These are phyloP conservation scores for Mola mola DNA, from an alignment of 2,113 vertebrate species.

Conservation along the genomic window DNA sequence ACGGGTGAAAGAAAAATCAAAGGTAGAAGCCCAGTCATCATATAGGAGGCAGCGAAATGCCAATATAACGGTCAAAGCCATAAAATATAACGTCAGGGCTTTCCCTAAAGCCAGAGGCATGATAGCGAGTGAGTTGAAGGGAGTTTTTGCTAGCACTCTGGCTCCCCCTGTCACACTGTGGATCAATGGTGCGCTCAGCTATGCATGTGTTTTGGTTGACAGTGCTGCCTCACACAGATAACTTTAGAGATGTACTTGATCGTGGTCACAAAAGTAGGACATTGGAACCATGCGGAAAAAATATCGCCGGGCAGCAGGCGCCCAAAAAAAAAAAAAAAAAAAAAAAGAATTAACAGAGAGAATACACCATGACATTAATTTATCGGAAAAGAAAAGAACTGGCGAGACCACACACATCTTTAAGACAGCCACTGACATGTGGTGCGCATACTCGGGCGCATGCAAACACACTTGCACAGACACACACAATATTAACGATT, in stretches of 20 bases:
- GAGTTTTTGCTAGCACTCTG: constrained; percentile 71
- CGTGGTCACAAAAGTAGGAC: constrained; percentile 62
- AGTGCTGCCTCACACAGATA: constrained; percentile 58
- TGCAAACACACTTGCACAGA: neutral
- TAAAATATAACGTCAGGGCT: constrained; percentile 76
- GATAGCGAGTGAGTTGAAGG: constrained; percentile 66
- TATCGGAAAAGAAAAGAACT: constrained; percentile 37
- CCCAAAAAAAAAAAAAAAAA: constrained; percentile 26
- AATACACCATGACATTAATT: constrained; percentile 48
- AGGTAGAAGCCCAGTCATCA: constrained; percentile 66
- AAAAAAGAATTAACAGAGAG: neutral
- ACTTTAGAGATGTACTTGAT: constrained; percentile 70
- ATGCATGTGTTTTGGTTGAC: constrained; percentile 70
- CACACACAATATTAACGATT: constrained; percentile 36
- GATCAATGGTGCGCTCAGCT: constrained; percentile 76
- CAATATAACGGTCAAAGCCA: constrained; percentile 74
- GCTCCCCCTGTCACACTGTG: constrained; percentile 64
- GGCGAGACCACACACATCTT: constrained; percentile 58
- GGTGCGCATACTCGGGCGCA: constrained; percentile 15
- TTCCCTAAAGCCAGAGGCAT: constrained; percentile 66
- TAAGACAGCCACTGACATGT: constrained; percentile 13
- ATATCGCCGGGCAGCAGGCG: constrained; percentile 60
- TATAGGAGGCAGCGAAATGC: constrained; percentile 74
- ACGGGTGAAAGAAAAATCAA: constrained; percentile 62
- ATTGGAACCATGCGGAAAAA: constrained; percentile 51